Evolutionary conservation across 2,797 vertebrate genomes (phyloP).

Genomic region (Poecilia gillii): DNA sequence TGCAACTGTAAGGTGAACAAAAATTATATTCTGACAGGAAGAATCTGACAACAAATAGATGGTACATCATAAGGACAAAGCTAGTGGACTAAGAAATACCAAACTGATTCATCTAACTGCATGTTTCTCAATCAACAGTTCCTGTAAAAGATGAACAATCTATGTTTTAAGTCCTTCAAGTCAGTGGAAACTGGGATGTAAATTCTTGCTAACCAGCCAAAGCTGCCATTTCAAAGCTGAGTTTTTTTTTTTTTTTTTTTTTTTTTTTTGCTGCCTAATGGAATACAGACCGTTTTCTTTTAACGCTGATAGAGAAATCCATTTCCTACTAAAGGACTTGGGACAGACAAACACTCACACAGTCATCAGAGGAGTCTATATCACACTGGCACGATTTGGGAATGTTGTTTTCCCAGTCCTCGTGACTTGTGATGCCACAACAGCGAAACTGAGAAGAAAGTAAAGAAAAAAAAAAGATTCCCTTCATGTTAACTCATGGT

Average conservation of each 20-base stretch:
- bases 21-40: not conserved
- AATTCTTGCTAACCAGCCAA: not conserved
- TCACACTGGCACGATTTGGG: constrained; percentile 57
- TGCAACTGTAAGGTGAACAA: not conserved
- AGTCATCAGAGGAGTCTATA: constrained; percentile 19
- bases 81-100: not conserved
- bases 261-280: not conserved
- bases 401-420: constrained; percentile 65
- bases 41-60: not conserved
- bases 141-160: not conserved
- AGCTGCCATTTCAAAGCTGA: not conserved
- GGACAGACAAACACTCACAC: constrained; percentile 48
- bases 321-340: not conserved
- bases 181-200: not conserved
- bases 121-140: not conserved
- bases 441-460: constrained; percentile 50
- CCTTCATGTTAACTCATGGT: not conserved
- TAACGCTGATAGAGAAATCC: not conserved
- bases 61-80: not conserved
- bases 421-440: constrained; percentile 62
- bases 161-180: not conserved
- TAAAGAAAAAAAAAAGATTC: not conserved
- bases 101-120: not conserved
- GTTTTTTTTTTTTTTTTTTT: not conserved
- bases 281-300: not conserved